A percentile compares a stretch with the other conserved stretches of the same genome.
Conservation (phyloP, 1,140 invertebrate genomes). For the Drosophila melanogaster region Release_6_plus_ISO1_MT NT_033779.5:20575001-20575500, state of each 20-base stretch:
- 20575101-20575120: constrained; percentile 40
- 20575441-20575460: constrained; percentile 56
- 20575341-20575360: too few species aligned
- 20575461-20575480: constrained; percentile 57
- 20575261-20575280: too few species aligned
- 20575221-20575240: not conserved
- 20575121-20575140: constrained; percentile 43
- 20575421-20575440: constrained; percentile 42
- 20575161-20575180: not conserved
- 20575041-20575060: constrained; percentile 20
- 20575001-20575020: constrained; percentile 74
- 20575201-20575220: constrained; percentile 8
- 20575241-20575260: not conserved
- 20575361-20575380: constrained; percentile 32
- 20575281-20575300: too few species aligned
- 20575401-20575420: constrained; percentile 57
- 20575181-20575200: constrained; percentile 9
- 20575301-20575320: too few species aligned
- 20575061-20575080: constrained; percentile 37
- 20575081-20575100: constrained; percentile 36
- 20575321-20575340: too few species aligned
- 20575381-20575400: constrained; percentile 43
- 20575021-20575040: constrained; percentile 38
- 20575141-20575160: constrained; percentile 16
- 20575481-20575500: constrained; percentile 11